Evolutionary conservation across 2,113 vertebrate genomes (phyloP).

Genomic region (Tringa solitaria): DNA sequence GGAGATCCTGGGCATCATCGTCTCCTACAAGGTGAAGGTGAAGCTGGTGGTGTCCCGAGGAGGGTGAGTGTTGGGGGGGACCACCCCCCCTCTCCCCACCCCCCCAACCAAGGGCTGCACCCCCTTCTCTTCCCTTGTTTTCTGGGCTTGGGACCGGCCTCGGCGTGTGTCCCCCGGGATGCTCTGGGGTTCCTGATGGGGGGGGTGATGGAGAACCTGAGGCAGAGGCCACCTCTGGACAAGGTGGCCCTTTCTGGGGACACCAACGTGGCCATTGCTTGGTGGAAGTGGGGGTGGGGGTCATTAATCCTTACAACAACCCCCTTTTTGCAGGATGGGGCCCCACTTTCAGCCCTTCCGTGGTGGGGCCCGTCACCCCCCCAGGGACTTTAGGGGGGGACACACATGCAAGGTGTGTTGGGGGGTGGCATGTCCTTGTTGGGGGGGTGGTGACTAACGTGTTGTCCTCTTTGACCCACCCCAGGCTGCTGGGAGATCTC

Average conservation of each 20-base stretch:
- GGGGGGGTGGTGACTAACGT: too few relatives aligned
- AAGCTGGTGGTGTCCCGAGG: slow-evolving; percentile 96
- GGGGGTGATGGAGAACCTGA: background rate
- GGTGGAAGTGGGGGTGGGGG: too few relatives aligned
- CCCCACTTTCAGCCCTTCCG: background rate
- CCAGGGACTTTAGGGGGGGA: background rate
- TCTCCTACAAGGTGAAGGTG: slow-evolving; percentile 98
- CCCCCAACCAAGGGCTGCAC: background rate
- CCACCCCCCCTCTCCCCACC: background rate
- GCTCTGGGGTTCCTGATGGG: background rate
- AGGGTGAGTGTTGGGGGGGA: slow-evolving; percentile 79
- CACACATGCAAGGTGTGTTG: background rate
- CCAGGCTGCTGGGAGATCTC: too few relatives aligned
- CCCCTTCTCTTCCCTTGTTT: background rate
- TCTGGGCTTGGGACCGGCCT: background rate
- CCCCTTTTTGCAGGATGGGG: background rate
- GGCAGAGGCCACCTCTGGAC: background rate
- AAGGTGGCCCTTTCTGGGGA: background rate
- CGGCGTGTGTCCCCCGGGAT: background rate
- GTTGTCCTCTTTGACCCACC: too few relatives aligned
- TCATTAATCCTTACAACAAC: background rate
- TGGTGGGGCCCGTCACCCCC: background rate
- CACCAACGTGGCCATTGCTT: background rate
- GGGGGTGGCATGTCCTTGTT: fast-evolving
- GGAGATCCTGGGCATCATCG: slow-evolving; percentile 94